These are phyloP conservation scores for Pristionchus entomophagus DNA, from an alignment of 2,888 invertebrate genomes.

Conservation along the genomic window DNA sequence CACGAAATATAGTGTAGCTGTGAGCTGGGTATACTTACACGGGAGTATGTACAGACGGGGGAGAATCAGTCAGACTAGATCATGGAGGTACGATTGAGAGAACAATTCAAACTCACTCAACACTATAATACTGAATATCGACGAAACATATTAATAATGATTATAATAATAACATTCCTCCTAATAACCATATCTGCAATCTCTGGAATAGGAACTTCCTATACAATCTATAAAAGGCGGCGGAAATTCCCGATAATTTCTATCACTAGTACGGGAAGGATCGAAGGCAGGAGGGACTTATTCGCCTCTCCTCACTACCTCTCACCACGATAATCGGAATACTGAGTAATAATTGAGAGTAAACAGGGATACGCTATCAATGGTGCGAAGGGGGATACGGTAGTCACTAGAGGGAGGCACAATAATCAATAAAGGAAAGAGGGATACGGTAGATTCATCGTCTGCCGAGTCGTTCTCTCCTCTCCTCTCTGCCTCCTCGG, in stretches of 20 bases:
- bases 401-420: no score
- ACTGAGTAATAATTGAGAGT: no score
- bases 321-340: no score
- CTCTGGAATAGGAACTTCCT: no score
- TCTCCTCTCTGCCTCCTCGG: slow-evolving; percentile 14
- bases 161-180: background rate
- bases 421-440: no score
- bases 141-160: background rate
- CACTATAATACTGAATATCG: background rate
- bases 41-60: slow-evolving; percentile 1
- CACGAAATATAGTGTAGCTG: background rate
- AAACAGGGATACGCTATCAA: no score
- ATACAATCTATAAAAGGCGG: no score
- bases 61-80: background rate
- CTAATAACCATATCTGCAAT: background rate
- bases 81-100: background rate
- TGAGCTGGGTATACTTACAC: background rate
- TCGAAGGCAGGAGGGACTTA: no score
- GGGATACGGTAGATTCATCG: background rate
- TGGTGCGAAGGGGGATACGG: no score
- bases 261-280: no score
- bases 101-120: background rate
- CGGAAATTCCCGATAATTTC: no score
- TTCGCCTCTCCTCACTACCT: no score
- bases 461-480: slow-evolving; percentile 3